Evolutionary conservation across 1,140 invertebrate genomes (phyloP).

Genomic region (Parasteatoda tepidariorum): DNA sequence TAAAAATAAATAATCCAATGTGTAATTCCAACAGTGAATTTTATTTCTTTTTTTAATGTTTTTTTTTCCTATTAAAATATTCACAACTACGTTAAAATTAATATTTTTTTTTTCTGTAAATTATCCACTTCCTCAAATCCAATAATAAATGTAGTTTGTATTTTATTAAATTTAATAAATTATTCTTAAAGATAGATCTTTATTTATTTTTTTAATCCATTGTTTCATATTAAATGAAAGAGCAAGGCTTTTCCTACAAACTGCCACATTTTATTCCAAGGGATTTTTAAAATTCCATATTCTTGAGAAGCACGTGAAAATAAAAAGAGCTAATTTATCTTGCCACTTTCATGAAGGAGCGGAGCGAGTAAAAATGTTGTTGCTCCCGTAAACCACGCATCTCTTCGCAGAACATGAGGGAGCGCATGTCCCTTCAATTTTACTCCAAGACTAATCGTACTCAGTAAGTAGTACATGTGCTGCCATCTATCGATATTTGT

Average conservation of each 20-base stretch:
- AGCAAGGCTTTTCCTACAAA: neutral
- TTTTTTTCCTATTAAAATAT: no score
- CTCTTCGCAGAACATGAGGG: slow-evolving; percentile 17
- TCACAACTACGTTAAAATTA: no score
- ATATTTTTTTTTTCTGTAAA: no score
- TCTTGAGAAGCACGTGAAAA: neutral
- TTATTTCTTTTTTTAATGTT: no score
- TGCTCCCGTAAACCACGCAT: slow-evolving; percentile 14
- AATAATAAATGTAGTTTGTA: neutral
- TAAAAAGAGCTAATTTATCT: slow-evolving; percentile 35
- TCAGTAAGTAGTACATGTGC: slow-evolving; percentile 36
- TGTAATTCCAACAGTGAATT: no score
- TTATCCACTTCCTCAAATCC: neutral
- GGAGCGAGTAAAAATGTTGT: slow-evolving; percentile 21
- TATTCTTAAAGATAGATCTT: neutral
- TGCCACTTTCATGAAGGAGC: slow-evolving; percentile 12
- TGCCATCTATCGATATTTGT: no score
- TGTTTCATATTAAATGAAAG: neutral
- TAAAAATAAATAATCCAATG: no score
- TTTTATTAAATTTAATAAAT: neutral
- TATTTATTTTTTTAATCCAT: neutral
- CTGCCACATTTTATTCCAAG: neutral
- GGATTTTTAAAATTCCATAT: neutral
- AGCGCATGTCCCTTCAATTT: slow-evolving; percentile 52
- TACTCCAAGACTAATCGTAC: slow-evolving; percentile 19